These are phyloP conservation scores for Ibidorhyncha struthersii DNA, from an alignment of 2,113 vertebrate genomes.

Conservation along the genomic window DNA sequence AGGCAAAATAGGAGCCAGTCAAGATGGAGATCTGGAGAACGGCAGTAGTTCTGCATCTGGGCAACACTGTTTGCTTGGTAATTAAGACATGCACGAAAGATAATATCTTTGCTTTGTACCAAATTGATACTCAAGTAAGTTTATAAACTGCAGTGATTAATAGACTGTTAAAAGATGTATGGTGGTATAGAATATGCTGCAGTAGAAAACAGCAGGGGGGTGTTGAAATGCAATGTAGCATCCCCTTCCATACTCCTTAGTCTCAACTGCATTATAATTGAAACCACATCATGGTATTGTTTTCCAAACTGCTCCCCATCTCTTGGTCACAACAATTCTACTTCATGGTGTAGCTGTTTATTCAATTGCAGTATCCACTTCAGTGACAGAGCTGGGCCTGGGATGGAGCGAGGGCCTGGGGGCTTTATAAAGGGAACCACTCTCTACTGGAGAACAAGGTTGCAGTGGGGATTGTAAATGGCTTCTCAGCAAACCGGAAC, in stretches of 20 bases:
- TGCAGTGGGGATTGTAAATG: neutral
- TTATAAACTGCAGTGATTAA: neutral
- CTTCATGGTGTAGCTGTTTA: neutral
- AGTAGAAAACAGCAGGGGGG: neutral
- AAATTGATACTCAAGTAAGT: neutral
- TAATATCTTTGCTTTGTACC: neutral
- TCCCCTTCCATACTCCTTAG: neutral
- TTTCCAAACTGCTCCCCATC: neutral
- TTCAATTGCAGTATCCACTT: neutral
- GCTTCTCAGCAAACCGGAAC: neutral
- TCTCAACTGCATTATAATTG: neutral
- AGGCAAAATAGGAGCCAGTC: neutral
- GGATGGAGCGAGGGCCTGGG: neutral
- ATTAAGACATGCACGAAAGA: neutral
- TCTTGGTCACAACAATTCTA: neutral
- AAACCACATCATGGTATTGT: neutral
- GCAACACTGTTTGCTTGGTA: neutral
- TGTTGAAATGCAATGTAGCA: neutral
- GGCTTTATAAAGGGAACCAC: neutral
- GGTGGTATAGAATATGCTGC: neutral
- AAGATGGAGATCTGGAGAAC: neutral
- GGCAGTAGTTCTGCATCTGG: neutral
- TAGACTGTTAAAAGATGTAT: neutral
- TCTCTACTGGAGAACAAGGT: neutral
- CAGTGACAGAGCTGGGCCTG: neutral